phyloP scores from a whole-genome alignment of 2,888 invertebrate species.

The Herminia tarsipennalis region DNA sequence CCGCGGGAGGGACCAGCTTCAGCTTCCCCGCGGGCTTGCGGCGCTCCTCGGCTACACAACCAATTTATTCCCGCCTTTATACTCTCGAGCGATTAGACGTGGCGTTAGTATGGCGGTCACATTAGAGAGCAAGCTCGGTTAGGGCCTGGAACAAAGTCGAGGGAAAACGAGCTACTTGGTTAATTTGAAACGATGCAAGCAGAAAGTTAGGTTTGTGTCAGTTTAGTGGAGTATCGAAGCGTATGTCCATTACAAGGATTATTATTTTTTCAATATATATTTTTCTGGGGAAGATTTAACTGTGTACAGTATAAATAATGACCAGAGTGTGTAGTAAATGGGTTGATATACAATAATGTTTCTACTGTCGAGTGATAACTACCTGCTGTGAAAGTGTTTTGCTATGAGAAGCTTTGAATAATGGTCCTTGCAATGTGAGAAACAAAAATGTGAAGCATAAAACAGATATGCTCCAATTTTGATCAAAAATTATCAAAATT shows the following conservation, averaged over 20 bases:
- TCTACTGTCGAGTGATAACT: constrained; percentile 24
- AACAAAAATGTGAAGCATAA: constrained; percentile 67
- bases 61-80: constrained; percentile 79
- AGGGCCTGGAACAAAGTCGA: constrained; percentile 86
- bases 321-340: background rate
- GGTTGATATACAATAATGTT: background rate
- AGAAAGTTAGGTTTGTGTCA: constrained; percentile 72
- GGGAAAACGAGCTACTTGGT: constrained; percentile 83
- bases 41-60: constrained; percentile 84
- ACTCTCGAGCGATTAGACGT: constrained; percentile 79
- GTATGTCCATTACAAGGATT: constrained; percentile 75
- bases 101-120: constrained; percentile 86
- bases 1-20: constrained; percentile 72
- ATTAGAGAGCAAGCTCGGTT: constrained; percentile 86
- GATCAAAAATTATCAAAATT: constrained; percentile 39
- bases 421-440: constrained; percentile 80
- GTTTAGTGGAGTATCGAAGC: constrained; percentile 67
- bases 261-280: constrained; percentile 55
- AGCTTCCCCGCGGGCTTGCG: constrained; percentile 77
- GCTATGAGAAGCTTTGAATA: constrained; percentile 64
- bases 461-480: constrained; percentile 52
- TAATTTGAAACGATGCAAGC: constrained; percentile 81
- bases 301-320: no score
- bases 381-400: constrained; percentile 39
- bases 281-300: constrained; percentile 16